Conservation (phyloP, 2,113 vertebrate species). For the Rutilus rutilus region DNA sequence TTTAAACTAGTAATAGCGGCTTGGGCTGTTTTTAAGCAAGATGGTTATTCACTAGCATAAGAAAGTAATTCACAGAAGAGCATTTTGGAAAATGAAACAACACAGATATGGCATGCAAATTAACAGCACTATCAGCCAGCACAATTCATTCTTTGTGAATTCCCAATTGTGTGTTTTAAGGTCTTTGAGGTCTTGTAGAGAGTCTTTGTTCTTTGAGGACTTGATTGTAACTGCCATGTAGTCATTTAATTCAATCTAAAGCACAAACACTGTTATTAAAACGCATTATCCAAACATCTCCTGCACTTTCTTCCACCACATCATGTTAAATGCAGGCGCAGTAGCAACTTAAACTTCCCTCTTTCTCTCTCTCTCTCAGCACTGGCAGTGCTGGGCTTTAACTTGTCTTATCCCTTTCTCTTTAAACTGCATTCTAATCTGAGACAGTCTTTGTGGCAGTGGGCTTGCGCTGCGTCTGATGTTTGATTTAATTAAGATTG, state of each 20-base stretch:
- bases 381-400: slow-evolving; percentile 27
- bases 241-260: background rate
- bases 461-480: slow-evolving; percentile 47
- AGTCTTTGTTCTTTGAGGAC: background rate
- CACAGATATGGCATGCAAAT: background rate
- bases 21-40: background rate
- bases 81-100: background rate
- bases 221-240: background rate
- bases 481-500: slow-evolving; percentile 67
- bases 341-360: background rate
- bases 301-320: background rate
- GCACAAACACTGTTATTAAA: slow-evolving; percentile 8
- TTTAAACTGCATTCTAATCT: slow-evolving; percentile 56
- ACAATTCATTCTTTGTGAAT: background rate
- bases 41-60: background rate
- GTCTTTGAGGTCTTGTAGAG: background rate
- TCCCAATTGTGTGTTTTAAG: background rate
- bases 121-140: background rate
- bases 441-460: slow-evolving; percentile 42
- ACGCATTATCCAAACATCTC: slow-evolving; percentile 9
- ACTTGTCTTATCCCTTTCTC: slow-evolving; percentile 39
- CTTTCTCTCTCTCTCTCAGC: slow-evolving; percentile 1
- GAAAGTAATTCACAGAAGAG: background rate
- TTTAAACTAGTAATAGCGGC: background rate
- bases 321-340: background rate